Percentiles rank a stretch among this genome's conserved stretches.
Conservation (phyloP, 2,888 invertebrate genomes). For the Meteorus colon region DNA sequence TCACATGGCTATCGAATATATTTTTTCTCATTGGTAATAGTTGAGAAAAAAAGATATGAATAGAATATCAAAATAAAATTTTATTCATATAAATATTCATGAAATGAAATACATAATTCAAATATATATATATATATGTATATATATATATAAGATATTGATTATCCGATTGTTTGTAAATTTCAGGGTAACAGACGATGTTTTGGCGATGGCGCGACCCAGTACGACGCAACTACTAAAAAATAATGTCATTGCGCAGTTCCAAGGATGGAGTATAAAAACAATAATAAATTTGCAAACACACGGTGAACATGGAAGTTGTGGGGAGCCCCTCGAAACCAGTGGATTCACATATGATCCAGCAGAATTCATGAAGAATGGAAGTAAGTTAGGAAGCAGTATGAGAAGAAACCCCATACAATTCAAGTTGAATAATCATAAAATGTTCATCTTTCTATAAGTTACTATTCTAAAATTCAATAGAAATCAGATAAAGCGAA, state of each 20-base stretch:
- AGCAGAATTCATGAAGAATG: conserved; percentile 87
- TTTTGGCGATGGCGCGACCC: conserved; percentile 92
- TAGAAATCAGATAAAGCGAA: conserved; percentile 33
- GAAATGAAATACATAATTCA: background rate
- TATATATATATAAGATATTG: background rate
- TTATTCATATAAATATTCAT: background rate
- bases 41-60: background rate
- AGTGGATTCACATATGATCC: conserved; percentile 92
- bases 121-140: background rate
- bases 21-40: conserved; percentile 88
- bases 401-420: background rate
- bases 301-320: conserved; percentile 89
- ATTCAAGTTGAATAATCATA: background rate
- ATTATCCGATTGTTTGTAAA: background rate
- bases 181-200: conserved; percentile 89
- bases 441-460: background rate
- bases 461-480: background rate
- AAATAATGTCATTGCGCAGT: conserved; percentile 86
- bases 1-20: conserved; percentile 83
- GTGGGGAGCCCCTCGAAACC: conserved; percentile 83
- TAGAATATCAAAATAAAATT: background rate
- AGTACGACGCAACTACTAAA: conserved; percentile 83
- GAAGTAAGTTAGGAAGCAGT: conserved; percentile 78
- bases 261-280: conserved; percentile 85
- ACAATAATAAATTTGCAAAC: conserved; percentile 91